phyloP scores from a whole-genome alignment of 2,113 vertebrate genomes.

The Otus sunia region DNA sequence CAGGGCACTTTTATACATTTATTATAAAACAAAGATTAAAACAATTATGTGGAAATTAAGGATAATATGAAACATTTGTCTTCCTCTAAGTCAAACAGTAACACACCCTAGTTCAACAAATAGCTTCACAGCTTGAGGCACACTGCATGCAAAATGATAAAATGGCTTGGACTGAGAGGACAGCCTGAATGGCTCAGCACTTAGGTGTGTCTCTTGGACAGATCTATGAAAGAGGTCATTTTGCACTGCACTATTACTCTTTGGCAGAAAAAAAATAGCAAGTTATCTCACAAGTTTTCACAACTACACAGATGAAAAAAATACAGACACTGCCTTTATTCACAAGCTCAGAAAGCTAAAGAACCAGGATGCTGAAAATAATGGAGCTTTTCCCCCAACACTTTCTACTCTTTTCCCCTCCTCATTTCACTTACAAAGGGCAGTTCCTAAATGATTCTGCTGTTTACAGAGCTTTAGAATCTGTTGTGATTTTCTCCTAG shows the following conservation, averaged over 20 bases:
- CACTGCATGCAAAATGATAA: background rate
- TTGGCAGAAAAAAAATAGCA: background rate
- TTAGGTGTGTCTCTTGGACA: background rate
- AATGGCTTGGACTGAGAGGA: slow-evolving; percentile 29
- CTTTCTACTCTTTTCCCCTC: background rate
- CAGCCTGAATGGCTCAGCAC: background rate
- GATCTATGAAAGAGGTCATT: background rate
- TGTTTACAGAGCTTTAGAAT: background rate
- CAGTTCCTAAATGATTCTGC: background rate
- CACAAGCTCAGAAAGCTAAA: background rate
- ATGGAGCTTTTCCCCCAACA: background rate
- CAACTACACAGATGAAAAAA: background rate
- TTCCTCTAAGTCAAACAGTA: slow-evolving; percentile 70
- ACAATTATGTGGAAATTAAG: slow-evolving; percentile 80
- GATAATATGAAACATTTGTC: slow-evolving; percentile 77
- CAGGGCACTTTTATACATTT: slow-evolving; percentile 66
- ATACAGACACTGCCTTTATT: background rate
- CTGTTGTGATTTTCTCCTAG: background rate
- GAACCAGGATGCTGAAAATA: background rate
- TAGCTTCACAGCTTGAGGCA: slow-evolving; percentile 65
- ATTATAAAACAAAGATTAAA: slow-evolving; percentile 78
- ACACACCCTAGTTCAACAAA: slow-evolving; percentile 61
- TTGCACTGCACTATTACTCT: background rate
- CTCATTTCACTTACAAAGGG: background rate
- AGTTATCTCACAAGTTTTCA: background rate